phyloP scores from a whole-genome alignment of 2,888 invertebrate species.

The Hirtodrosophila trivittata region DNA sequence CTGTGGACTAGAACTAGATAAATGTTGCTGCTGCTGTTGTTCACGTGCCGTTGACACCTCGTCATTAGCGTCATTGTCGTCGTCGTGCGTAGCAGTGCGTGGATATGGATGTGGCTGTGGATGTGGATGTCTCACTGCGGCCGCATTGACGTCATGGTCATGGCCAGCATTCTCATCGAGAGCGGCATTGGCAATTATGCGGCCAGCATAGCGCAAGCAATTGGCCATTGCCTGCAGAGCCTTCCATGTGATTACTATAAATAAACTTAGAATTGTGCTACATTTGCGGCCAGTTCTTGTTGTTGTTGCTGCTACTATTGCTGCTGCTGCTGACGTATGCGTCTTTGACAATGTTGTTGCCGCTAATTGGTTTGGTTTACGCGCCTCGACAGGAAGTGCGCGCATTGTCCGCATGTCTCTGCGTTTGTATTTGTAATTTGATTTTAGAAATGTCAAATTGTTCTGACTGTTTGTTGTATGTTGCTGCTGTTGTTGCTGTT shows the following conservation, averaged over 20 bases:
- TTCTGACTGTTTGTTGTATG: slow-evolving; percentile 64
- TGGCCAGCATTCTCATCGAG: slow-evolving; percentile 34
- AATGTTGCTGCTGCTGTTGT: slow-evolving; percentile 49
- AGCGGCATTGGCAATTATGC: slow-evolving; percentile 46
- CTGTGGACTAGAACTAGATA: slow-evolving; percentile 69
- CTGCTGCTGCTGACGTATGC: slow-evolving; percentile 46
- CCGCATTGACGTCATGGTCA: slow-evolving; percentile 66
- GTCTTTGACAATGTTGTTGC: slow-evolving; percentile 62
- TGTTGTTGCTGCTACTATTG: slow-evolving; percentile 32
- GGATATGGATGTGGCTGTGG: slow-evolving; percentile 8
- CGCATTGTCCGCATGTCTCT: slow-evolving; percentile 71
- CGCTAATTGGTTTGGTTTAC: slow-evolving; percentile 68
- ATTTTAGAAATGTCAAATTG: slow-evolving; percentile 81
- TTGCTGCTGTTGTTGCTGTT: slow-evolving; percentile 21
- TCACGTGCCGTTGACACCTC: slow-evolving; percentile 81
- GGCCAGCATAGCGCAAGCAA: slow-evolving; percentile 49
- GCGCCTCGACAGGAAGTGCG: slow-evolving; percentile 67
- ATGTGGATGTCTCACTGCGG: slow-evolving; percentile 33
- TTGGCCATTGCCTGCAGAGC: slow-evolving; percentile 63
- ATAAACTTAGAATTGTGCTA: slow-evolving; percentile 79
- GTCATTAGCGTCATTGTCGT: slow-evolving; percentile 67
- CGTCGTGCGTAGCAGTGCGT: slow-evolving; percentile 45
- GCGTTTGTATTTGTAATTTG: slow-evolving; percentile 84
- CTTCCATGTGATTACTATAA: slow-evolving; percentile 77
- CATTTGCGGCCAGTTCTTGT: slow-evolving; percentile 52